Evolutionary conservation across 2,797 vertebrate genomes (phyloP), one percentile per base, ranked within the genome.

Genomic region (Hydrophis major): DNA sequence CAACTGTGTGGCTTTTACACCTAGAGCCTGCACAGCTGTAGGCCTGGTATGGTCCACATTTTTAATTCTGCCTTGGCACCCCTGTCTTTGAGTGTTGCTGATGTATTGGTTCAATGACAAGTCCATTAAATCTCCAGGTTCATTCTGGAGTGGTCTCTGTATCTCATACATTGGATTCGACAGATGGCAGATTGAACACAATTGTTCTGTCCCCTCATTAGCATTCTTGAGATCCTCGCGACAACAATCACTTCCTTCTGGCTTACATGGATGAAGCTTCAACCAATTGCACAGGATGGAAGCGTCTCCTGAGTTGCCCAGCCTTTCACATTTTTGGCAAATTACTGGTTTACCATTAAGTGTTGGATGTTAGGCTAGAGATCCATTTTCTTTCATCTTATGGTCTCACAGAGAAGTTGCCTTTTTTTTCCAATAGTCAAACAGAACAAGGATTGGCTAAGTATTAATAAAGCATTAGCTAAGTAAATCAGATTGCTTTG

Each of bases 361-460:
- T 90, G 63, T 89, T 4, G 88, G 42, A 27, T 63, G 63, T 4
- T 8, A 90, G 37, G 50, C 83, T 93, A 18, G 8, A 90, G 90
- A 89, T 42, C 63, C 89, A 2, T 91, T 1, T 0, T 90, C 2
- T 28, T 93, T 92, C 69, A 28, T 7, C 7, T 91, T 91, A 50
- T 50, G 0, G 90, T 94, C 37, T 63, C 87, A 89, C 42, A 60
- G 83, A 86, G 89, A 74, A 90, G 59, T 87, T 90, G 61, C 27
- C 86, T 90, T 90, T 69, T 69, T 42, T 88, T 90, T 74, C 87
- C 87, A 96, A 90, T 14, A 90, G 87, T 47, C 74, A 92, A 42
- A 92, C 88, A 86, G 74, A 89, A 12, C 86, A 92, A 92, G 87
- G 95, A 74, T 18, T 0, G 50, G 56, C 20, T 22, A 47, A n/a